phyloP scores from a whole-genome alignment of 2,888 invertebrate species.

The Clivina fossor region DNA sequence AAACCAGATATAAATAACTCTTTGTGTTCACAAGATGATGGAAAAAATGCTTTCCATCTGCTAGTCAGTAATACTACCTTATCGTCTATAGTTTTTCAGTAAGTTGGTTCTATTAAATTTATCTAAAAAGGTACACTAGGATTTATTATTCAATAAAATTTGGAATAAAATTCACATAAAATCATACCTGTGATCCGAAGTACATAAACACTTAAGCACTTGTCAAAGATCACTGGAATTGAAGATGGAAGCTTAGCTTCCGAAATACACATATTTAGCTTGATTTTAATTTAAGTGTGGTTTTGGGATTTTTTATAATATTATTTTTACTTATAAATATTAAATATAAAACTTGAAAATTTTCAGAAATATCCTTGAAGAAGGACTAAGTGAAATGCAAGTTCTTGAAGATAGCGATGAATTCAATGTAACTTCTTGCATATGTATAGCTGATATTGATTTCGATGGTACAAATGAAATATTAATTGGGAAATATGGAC shows the following conservation, averaged over 20 bases:
- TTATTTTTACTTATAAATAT: not conserved
- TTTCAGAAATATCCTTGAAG: conserved; percentile 55
- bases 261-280: too few species aligned
- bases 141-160: conserved; percentile 2
- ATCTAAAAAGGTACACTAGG: conserved; percentile 21
- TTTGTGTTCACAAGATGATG: conserved; percentile 31
- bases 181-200: too few species aligned
- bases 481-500: conserved; percentile 67
- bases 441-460: conserved; percentile 67
- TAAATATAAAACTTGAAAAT: not conserved
- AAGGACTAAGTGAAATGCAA: conserved; percentile 54
- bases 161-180: too few species aligned
- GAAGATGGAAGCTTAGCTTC: too few species aligned
- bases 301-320: too few species aligned
- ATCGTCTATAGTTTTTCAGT: conserved; percentile 62
- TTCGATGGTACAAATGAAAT: conserved; percentile 71
- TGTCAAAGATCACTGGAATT: too few species aligned
- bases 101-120: conserved; percentile 43
- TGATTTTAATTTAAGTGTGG: too few species aligned
- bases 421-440: conserved; percentile 62
- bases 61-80: conserved; percentile 60
- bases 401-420: conserved; percentile 57
- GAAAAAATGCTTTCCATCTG: conserved; percentile 55
- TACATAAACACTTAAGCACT: conserved; percentile 4
- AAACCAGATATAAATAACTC: conserved; percentile 33